Conservation (phyloP, 2,888 invertebrate genomes). For the Drosophila aldrichi region DNA sequence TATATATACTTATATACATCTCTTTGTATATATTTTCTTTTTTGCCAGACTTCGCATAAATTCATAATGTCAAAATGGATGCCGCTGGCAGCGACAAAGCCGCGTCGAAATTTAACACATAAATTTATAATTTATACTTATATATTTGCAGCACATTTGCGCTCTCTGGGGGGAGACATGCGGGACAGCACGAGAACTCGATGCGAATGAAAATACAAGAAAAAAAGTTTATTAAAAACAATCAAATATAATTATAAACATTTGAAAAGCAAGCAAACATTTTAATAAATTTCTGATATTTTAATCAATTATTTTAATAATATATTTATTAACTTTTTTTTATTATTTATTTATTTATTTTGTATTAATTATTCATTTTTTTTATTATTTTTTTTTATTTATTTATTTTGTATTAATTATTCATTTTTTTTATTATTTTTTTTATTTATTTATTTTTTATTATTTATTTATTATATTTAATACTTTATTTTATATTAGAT, state of each 20-base stretch:
- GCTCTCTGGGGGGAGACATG: not conserved
- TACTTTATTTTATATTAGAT: no score
- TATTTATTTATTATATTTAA: no score
- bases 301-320: not conserved
- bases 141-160: slow-evolving; percentile 24
- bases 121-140: slow-evolving; percentile 58
- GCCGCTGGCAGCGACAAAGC: slow-evolving; percentile 34
- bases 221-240: slow-evolving; percentile 1
- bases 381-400: no score
- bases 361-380: no score
- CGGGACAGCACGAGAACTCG: not conserved
- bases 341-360: no score
- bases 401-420: no score
- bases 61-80: slow-evolving; percentile 62
- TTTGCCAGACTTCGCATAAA: slow-evolving; percentile 43
- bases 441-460: no score
- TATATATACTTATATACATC: slow-evolving; percentile 1
- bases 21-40: not conserved
- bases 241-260: slow-evolving; percentile 5
- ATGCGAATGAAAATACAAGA: not conserved
- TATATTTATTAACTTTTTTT: not conserved
- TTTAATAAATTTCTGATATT: not conserved
- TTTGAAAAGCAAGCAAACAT: not conserved
- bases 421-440: no score
- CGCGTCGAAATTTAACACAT: slow-evolving; percentile 50